A percentile compares a stretch with the other conserved stretches of the same genome.
Evolutionary conservation across 2,888 invertebrate species (phyloP).

Genomic region (Protophormia terraenovae): DNA sequence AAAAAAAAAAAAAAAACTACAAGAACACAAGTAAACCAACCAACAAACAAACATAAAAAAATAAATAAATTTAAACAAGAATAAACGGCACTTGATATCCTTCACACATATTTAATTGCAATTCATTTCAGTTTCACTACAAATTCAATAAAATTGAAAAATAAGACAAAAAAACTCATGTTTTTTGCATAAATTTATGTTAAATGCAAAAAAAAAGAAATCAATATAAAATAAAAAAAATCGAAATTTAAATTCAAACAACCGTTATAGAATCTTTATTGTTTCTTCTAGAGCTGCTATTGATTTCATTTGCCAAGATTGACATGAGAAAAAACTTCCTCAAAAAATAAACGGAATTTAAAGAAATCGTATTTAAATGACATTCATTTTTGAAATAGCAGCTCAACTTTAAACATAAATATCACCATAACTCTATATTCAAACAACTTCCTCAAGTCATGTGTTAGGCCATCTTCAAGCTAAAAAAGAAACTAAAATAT

Average conservation of each 20-base stretch:
- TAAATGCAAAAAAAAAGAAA: constrained; percentile 30
- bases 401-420: not conserved
- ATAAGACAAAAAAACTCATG: not conserved
- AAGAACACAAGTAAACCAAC: not conserved
- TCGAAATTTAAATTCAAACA: not conserved
- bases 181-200: constrained; percentile 26
- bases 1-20: not conserved
- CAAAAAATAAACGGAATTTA: not conserved
- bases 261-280: not conserved
- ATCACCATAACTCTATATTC: not conserved
- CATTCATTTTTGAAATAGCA: no score
- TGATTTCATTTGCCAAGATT: not conserved
- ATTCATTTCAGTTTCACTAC: constrained; percentile 34
- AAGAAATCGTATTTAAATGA: constrained; percentile 26
- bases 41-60: not conserved
- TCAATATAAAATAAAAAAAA: constrained; percentile 4
- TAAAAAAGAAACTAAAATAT: not conserved
- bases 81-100: constrained; percentile 42
- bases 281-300: not conserved
- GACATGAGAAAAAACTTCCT: constrained; percentile 16
- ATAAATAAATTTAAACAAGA: not conserved
- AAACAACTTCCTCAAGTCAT: not conserved
- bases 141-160: constrained; percentile 27
- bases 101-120: constrained; percentile 57
- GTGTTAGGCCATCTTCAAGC: not conserved